Base-by-base conservation (phyloP, 2,113 vertebrate genomes). In the Corythornis vintsioides region DNA sequence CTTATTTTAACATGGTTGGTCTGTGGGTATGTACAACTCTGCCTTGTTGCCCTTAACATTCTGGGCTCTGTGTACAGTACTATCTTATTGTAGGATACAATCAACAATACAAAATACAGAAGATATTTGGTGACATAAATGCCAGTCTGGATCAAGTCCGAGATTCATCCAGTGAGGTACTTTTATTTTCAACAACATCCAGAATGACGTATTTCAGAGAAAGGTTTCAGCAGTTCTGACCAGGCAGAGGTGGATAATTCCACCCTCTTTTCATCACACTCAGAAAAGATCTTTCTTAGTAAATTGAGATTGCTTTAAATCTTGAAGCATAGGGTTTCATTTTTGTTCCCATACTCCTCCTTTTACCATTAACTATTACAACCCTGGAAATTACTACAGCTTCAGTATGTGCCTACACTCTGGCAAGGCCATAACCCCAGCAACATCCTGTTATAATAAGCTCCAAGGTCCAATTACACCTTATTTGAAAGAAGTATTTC, bases 371-470 rank as follows among this genome's bases (percentile, higher is more conserved):
- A 96, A 84, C 94, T 89, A 2, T 96, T 94, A 77, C 86, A 86
- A 17, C 29, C 74, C 84, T 96, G 93, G 82, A 45, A 84, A 70
- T 84, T 82, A 38, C 77, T 84, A 9, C 89, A 73, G 13, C 91
- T 91, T 91, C 84, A 82, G 55, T 79, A 82, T 53, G 79, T 75
- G 78, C 45, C 42, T 77, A 9, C 0, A 0, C 56, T 83, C 85
- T 91, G 6, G 0, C 80, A 90, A 88, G 79, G 83, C 92, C 78
- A 61, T 42, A 94, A 90, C 76, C 83, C 63, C 45, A 52, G 79
- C 84, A 77, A 80, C 88, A 93, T 96, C 92, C 94, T 95, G 90
- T 56, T n/a, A 35, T 94, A 95, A 93, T 94, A 93, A 95, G 85
- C 85, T 83, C 72, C 64, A 64, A 93, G 92, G 85, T 93, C 76